Evolutionary conservation across 1,140 invertebrate species (phyloP).

Genomic region (Drosophila ficusphila): DNA sequence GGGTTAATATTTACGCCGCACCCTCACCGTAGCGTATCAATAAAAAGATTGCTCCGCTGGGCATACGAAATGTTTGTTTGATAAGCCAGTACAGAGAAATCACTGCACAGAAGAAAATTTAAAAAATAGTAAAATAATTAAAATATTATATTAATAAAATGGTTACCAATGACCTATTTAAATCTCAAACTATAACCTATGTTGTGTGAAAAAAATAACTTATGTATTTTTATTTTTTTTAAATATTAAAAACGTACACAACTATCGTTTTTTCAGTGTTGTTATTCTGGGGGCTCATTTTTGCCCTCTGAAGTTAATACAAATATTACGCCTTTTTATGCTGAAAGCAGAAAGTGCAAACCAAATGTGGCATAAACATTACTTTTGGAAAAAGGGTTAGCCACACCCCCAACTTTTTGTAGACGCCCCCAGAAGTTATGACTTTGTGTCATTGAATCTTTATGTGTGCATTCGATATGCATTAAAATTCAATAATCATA

Average conservation of each 20-base stretch:
- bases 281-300: neutral
- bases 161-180: no score
- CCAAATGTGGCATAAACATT: slow-evolving; percentile 68
- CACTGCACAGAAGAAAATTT: neutral
- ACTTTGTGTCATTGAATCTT: slow-evolving; percentile 70
- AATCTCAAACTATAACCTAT: no score
- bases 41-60: slow-evolving; percentile 76
- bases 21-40: slow-evolving; percentile 60
- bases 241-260: no score
- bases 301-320: slow-evolving; percentile 34
- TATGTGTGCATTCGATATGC: slow-evolving; percentile 71
- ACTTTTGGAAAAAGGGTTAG: slow-evolving; percentile 48
- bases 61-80: slow-evolving; percentile 62
- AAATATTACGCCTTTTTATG: slow-evolving; percentile 65
- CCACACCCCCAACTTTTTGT: slow-evolving; percentile 1
- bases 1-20: slow-evolving; percentile 51
- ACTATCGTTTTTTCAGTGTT: slow-evolving; percentile 7
- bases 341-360: slow-evolving; percentile 58
- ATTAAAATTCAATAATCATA: slow-evolving; percentile 83
- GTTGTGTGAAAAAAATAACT: neutral
- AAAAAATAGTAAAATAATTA: neutral
- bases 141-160: neutral
- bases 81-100: slow-evolving; percentile 34
- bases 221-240: no score
- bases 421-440: slow-evolving; percentile 35